Conservation (phyloP, 2,888 invertebrate genomes). For the Auanema freiburgensis region DNA sequence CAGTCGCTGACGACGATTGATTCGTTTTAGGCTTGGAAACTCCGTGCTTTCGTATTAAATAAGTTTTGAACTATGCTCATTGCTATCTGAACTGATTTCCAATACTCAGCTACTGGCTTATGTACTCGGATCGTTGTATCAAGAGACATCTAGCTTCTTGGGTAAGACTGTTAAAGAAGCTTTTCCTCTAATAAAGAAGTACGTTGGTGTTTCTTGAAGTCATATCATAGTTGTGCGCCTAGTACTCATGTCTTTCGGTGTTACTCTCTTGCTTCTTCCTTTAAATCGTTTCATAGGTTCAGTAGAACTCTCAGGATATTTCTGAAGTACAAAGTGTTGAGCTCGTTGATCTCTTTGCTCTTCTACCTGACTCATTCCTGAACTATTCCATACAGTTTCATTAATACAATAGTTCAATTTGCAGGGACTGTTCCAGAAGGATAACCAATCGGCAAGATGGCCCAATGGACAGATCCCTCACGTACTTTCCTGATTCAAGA, state of each 20-base stretch:
- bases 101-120: not conserved
- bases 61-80: not conserved
- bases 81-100: not conserved
- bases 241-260: too few relatives aligned
- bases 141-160: too few relatives aligned
- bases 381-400: too few relatives aligned
- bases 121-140: not conserved
- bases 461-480: slow-evolving; percentile 46
- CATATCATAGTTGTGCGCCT: too few relatives aligned
- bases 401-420: too few relatives aligned
- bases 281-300: too few relatives aligned
- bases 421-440: not conserved
- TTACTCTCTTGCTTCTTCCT: too few relatives aligned
- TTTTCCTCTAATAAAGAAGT: too few relatives aligned
- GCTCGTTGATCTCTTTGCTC: not conserved
- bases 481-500: slow-evolving; percentile 36
- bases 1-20: not conserved
- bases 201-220: too few relatives aligned
- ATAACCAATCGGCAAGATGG: slow-evolving; percentile 29
- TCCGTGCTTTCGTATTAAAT: not conserved
- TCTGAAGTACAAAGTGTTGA: too few relatives aligned
- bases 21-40: not conserved
- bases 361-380: not conserved
- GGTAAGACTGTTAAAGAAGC: too few relatives aligned
- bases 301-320: too few relatives aligned